Evolutionary conservation across 2,113 vertebrate species (phyloP), one percentile per base, ranked within the genome.

Genomic region (Seriola rivoliana): DNA sequence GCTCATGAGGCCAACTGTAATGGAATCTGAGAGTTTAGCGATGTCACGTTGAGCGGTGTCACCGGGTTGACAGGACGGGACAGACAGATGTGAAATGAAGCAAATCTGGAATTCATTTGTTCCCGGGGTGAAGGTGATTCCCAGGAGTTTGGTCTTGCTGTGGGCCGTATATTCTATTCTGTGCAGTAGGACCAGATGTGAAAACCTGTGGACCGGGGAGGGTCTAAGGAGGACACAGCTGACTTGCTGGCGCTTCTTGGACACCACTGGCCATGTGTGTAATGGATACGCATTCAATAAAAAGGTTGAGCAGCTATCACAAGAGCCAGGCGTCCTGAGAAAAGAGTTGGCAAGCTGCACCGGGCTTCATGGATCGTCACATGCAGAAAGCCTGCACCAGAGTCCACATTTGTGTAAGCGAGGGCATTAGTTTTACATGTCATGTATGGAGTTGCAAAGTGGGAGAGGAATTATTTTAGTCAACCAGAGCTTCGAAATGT

Each of bases 121-220:
- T 73, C 62, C 38, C 16, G 29, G 58, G 68, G 71, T 48, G 63
- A 85, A 65, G 65, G 44, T 17, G 79, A 65, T 81, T 88, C 81
- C 85, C 84, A 64, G 58, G 78, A 69, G 84, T 46, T 11, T 36
- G 75, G 50, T 63, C 65, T 57, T 71, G 65, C 52, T 60, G 72
- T 12, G 3, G 32, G 57, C 25, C 44, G 54, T 65, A 71, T 66
- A 17, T 69, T 85, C 25, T 29, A 19, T 55, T 76, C 63, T 65
- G 38, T 73, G 65, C 62, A 23, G 66, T 23, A 60, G 76, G 78
- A 70, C 32, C 83, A 88, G 76, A 88, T 88, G 80, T 81, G 81
- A 90, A 93, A 93, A 86, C 71, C 78, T 87, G 63, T 84, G 80
- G 81, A 86, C 66, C 71, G 13, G 16, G 87, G 85, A 69, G 17